Evolutionary conservation across 2,113 vertebrate species (phyloP), one percentile per base, ranked within the genome.

Genomic region (Proteles cristata): DNA sequence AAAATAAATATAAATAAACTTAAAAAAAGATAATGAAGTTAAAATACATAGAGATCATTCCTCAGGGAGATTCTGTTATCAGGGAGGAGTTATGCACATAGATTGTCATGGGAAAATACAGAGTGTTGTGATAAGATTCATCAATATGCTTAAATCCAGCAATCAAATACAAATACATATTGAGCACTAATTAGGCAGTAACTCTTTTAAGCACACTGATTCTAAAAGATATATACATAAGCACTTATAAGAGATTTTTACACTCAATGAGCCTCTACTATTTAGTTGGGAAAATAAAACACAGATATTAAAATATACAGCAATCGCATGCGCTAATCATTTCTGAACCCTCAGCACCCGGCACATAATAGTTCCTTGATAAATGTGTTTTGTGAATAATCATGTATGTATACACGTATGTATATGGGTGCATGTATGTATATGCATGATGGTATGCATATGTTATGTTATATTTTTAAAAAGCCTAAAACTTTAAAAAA

Each of bases 141-240:
- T 88, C 83, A 77, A 43, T 21, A 26, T 84, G 45, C 79, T 92
- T 84, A 81, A 95, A 97, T 61, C 55, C 16, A 84, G 65, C 58
- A 93, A 65, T 85, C 68, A 97, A 93, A 87, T 84, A 93, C 90
- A 97, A 96, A 94, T 87, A 97, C 69, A 45, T 89, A 96, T 74
- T 92, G 85, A 89, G 69, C 11, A 92, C 63, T 95, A 90, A 97
- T 97, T 95, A 90, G 48, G 63, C 80, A 93, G 84, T 86, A 69
- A 84, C 33, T 95, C 69, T 73, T 91, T 89, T 87, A 96, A 96
- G 50, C 58, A 66, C 14, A 83, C 61, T 84, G 74, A 84, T 96
- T 97, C 84, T 93, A 93, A 96, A 94, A 96, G 31, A 84, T 35
- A 93, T 79, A 87, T 74, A 86, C 74, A 96, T 91, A 97, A 97